These are phyloP conservation scores for Xestoiulus laeticollis DNA, from an alignment of 2,888 invertebrate genomes.

Conservation along the genomic window DNA sequence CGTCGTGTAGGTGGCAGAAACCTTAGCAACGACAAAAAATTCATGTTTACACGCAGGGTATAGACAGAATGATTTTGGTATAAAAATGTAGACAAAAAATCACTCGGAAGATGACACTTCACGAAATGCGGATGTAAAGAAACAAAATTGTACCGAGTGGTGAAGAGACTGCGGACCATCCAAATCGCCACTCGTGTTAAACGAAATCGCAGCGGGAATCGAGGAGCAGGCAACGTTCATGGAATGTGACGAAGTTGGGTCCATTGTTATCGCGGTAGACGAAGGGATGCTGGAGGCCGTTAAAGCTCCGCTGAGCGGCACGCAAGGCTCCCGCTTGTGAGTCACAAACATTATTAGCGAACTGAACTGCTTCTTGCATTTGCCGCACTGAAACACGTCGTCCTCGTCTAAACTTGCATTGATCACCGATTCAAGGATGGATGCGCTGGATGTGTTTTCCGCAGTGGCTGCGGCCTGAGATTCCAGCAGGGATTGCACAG, in stretches of 20 bases:
- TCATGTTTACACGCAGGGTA: too few species aligned
- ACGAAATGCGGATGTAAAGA: not conserved
- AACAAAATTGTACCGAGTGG: not conserved
- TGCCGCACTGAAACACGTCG: conserved; percentile 76
- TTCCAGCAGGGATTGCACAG: conserved; percentile 63
- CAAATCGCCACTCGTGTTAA: not conserved
- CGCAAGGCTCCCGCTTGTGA: conserved; percentile 69
- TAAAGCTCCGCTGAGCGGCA: not conserved
- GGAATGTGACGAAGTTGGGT: conserved; percentile 47
- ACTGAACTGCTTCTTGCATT: conserved; percentile 74
- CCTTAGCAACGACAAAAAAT: not conserved
- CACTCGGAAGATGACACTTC: not conserved
- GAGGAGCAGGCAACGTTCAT: not conserved
- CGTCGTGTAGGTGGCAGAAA: conserved; percentile 53
- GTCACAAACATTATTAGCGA: conserved; percentile 70
- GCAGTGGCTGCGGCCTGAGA: conserved; percentile 58
- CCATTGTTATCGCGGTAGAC: conserved; percentile 51
- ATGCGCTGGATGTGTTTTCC: not conserved
- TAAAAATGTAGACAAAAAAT: too few species aligned
- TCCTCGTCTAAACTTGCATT: conserved; percentile 62
- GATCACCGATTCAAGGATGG: not conserved
- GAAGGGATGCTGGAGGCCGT: conserved; percentile 22
- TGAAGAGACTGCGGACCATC: not conserved
- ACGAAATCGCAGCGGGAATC: not conserved
- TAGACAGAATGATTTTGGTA: too few species aligned